Base-by-base conservation (phyloP, 2,797 vertebrate genomes). In the Eidolon dupreanum region DNA sequence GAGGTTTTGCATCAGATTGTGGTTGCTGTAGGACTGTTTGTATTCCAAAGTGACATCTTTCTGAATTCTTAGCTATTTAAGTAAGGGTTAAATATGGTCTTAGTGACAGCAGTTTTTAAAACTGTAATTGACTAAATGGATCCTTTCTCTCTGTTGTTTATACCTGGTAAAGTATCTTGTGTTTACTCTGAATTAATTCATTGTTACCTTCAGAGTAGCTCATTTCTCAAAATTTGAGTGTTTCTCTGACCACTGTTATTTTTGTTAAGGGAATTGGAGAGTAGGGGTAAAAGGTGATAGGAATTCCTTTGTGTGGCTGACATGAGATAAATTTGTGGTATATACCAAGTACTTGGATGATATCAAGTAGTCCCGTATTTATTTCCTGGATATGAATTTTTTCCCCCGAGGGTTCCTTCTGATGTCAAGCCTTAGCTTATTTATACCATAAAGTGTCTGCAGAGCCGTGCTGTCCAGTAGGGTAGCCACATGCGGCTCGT, bases 1-100 rank as follows among this genome's bases (percentile, higher is more conserved):
- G 97, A 98, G 98, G 98, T 98, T 98, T 98, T 98, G 97, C 98
- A 98, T 99, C 98, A 98, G 98, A 98, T 98, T 94, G 70, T 92
- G 89, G 78, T 65, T 97, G 96, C 94, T 97, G 49, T 96, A 95
- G 97, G 96, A 95, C 97, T 98, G 98, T 98, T 98, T 98, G 92
- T 98, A 90, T 98, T 98, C 88, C 57, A 93, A 92, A 97, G 96
- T 94, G 97, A 97, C 98, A 98, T 98, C 97, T 98, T 95, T 98
- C 93, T 97, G 94, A 93, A 93, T 97, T 98, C 98, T 98, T 98
- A 97, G 97, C 94, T 98, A 38, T 98, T 98, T 98, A 98, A 98
- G 91, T 97, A 97, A 97, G 94, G 98, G 98, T 98, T 98, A 98
- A 97, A 97, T 96, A 85, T 79, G 68, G 96, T 79, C 93, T 97